Conservation (phyloP, 2,888 invertebrate genomes). For the Drosophila tripunctata region DNA sequence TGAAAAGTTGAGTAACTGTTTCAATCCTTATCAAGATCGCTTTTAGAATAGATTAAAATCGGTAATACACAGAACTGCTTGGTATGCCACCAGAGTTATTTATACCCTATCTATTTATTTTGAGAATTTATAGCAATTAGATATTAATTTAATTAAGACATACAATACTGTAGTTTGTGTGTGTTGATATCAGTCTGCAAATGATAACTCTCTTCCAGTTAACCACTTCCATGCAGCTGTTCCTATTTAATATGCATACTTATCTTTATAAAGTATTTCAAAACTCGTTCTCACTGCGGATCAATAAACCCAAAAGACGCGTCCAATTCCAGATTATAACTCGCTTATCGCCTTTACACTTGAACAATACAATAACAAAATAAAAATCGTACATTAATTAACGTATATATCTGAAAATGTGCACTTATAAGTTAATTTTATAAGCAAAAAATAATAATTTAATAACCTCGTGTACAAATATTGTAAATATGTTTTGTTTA, state of each 20-base stretch:
- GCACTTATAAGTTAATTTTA: conserved; percentile 5
- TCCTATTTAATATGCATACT: conserved; percentile 41
- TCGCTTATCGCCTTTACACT: conserved; percentile 25
- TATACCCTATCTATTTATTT: background rate
- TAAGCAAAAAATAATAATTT: background rate
- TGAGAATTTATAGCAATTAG: background rate
- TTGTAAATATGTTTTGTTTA: background rate
- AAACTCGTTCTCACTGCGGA: conserved; percentile 16
- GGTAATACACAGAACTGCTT: no score
- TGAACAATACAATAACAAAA: background rate
- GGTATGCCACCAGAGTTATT: background rate
- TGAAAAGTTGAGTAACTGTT: no score
- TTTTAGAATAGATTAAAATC: no score
- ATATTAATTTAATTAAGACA: conserved; percentile 39
- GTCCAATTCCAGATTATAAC: background rate
- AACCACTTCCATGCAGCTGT: background rate
- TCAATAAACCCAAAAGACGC: conserved; percentile 49
- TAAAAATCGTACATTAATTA: conserved; percentile 10
- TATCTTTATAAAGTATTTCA: conserved; percentile 27
- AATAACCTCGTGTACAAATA: background rate
- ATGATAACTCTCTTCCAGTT: no score
- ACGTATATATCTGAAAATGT: conserved; percentile 5
- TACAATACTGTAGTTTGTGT: background rate
- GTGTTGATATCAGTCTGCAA: conserved; percentile 1
- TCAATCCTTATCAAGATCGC: no score